A percentile compares a stretch with the other conserved stretches of the same genome.
These are phyloP conservation scores for Melanaphis sacchari DNA, from an alignment of 1,140 invertebrate species.

Conservation along the genomic window DNA sequence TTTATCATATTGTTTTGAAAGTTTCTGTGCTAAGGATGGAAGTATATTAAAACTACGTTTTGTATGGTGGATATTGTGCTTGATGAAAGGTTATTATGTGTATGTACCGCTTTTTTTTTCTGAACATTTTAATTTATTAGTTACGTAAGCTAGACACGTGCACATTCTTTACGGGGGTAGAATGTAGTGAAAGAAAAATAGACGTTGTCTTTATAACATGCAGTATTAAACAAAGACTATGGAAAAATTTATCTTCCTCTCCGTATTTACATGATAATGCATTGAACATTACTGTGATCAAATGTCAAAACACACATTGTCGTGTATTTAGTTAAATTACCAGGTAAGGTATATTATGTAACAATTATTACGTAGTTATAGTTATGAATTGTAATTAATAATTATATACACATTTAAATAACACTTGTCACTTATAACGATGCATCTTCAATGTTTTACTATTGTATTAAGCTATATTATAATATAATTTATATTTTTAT, in stretches of 20 bases:
- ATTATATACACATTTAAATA: neutral
- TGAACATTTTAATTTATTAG: slow-evolving; percentile 12
- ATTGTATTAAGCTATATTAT: neutral
- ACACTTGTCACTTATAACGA: too few species aligned
- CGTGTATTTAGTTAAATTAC: neutral
- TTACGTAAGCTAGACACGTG: neutral
- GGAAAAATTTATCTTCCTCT: neutral
- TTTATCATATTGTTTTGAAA: slow-evolving; percentile 15
- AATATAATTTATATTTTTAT: neutral
- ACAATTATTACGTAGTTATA: neutral
- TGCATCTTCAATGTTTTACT: neutral
- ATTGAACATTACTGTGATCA: neutral
- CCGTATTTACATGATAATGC: neutral
- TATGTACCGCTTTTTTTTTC: neutral
- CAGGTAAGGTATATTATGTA: neutral
- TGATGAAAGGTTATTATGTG: neutral
- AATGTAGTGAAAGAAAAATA: neutral
- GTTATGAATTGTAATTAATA: neutral
- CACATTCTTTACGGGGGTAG: neutral
- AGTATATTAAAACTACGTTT: neutral
- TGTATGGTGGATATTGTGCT: neutral
- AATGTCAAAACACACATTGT: slow-evolving; percentile 5
- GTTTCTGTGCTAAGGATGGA: neutral
- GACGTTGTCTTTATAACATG: neutral
- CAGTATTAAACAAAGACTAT: neutral